Percentiles rank a stretch among this genome's conserved stretches.
These are phyloP conservation scores for Heliconius hewitsoni DNA, from an alignment of 1,140 invertebrate genomes.

Conservation along the genomic window DNA sequence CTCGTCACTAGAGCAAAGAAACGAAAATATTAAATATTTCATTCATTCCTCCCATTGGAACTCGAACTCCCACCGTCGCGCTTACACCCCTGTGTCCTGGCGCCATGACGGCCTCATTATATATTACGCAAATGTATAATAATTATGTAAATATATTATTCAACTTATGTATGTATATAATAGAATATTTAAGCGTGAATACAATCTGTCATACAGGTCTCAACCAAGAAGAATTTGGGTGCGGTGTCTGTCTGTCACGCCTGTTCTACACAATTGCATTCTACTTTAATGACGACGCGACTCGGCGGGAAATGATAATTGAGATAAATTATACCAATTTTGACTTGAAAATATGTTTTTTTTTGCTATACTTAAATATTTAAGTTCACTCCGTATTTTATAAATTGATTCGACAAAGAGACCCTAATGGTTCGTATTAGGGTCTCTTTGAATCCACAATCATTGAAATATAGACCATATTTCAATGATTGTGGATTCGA, in stretches of 20 bases:
- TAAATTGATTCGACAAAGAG: too few relatives aligned
- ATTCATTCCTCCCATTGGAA: too few relatives aligned
- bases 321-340: slow-evolving; percentile 19
- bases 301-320: slow-evolving; percentile 30
- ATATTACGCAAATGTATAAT: too few relatives aligned
- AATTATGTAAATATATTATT: too few relatives aligned
- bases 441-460: too few relatives aligned
- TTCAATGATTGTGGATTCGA: too few relatives aligned
- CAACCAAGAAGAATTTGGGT: slow-evolving; percentile 45
- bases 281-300: slow-evolving; percentile 30
- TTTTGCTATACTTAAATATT: background rate
- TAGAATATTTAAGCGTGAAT: slow-evolving; percentile 15
- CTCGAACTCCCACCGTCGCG: too few relatives aligned
- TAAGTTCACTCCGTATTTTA: too few relatives aligned
- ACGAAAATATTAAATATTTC: background rate
- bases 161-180: background rate
- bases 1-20: background rate
- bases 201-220: slow-evolving; percentile 24
- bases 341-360: background rate
- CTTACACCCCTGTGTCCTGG: too few relatives aligned
- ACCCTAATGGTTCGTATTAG: too few relatives aligned
- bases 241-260: slow-evolving; percentile 41
- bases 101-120: too few relatives aligned
- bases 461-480: too few relatives aligned
- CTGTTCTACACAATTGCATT: slow-evolving; percentile 43